These are phyloP conservation scores for Bembecia ichneumoniformis DNA, from an alignment of 2,888 invertebrate genomes.

Conservation along the genomic window DNA sequence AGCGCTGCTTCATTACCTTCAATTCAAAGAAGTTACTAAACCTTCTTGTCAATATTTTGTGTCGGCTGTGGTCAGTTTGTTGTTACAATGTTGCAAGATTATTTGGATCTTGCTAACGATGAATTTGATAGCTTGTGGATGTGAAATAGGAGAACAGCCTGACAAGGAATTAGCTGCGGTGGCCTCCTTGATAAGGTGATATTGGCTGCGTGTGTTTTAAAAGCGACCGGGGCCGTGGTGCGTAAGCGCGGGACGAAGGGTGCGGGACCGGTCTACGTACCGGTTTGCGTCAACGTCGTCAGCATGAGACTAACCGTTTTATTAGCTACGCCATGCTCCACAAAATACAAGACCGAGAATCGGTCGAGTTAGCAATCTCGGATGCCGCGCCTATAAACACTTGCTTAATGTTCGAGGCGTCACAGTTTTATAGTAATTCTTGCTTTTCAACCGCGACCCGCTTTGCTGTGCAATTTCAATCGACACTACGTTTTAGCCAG, in stretches of 20 bases:
- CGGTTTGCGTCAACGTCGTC: conserved; percentile 60
- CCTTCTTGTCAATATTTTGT: conserved; percentile 13
- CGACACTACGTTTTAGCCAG: no score
- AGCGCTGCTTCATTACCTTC: conserved; percentile 2
- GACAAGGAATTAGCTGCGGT: conserved; percentile 54
- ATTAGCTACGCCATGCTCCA: conserved; percentile 65
- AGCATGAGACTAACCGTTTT: conserved; percentile 63
- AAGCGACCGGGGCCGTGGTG: conserved; percentile 39
- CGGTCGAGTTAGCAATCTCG: conserved; percentile 31
- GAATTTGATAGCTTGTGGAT: conserved; percentile 42
- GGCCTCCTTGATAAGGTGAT: conserved; percentile 56
- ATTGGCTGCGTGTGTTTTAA: conserved; percentile 61
- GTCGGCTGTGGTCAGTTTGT: conserved; percentile 53
- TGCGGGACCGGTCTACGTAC: conserved; percentile 60
- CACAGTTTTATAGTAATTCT: conserved; percentile 8
- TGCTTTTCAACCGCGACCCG: no score
- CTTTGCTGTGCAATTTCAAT: no score
- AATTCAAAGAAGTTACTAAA: background rate
- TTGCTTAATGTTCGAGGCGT: conserved; percentile 12
- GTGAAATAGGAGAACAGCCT: conserved; percentile 58
- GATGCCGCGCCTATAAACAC: conserved; percentile 23
- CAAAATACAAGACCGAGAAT: conserved; percentile 43
- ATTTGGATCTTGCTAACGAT: conserved; percentile 36
- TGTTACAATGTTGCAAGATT: conserved; percentile 48
- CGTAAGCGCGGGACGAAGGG: conserved; percentile 16